Evolutionary conservation across 2,113 vertebrate species (phyloP), one percentile per base, ranked within the genome.

Genomic region (Microcebus griseorufus): DNA sequence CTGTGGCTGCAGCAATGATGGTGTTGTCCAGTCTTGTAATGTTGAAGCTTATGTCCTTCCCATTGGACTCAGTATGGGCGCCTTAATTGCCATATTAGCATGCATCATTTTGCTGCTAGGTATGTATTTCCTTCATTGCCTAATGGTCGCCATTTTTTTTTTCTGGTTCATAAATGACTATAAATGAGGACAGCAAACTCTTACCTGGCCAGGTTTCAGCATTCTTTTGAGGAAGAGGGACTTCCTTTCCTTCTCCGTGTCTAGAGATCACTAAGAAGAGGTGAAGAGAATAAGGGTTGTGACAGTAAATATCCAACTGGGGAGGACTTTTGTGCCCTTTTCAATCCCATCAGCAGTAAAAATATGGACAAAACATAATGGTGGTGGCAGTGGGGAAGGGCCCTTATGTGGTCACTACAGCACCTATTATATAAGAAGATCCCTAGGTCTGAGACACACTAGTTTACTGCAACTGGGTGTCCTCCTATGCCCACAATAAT

Each of bases 51-150:
- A 99, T 3, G 99, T 99, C 39, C 98, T 99, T 84, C 99, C 99
- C 0, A 99, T 99, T n/a, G 99, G 99, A 42, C 99, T 99, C 95
- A 99, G 99, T 95, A 99, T 99, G 99, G 99, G 99, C 58, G 99
- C 99, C 51, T 99, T 99, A 92, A 99, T 99, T 90, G 99, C 99
- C 79, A 99, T 99, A 98, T 98, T 99, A 93, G 99, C 99, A 18
- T 99, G 99, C 98, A 99, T 99, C 97, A 99, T 99, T 97, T 98
- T 99, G 90, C 98, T 99, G 42, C 98, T 99, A 94, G 99, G 99
- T 99, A 99, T 0, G 99, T 98, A 97, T 94, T 87, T 9, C 0
- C 88, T 92, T 83, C 90, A 55, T 16, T 45, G 8, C 1, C 34
- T 53, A 27, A 25, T 53, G 39, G 53, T 39, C 58, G 45, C 73